Percentiles rank a stretch among this genome's conserved stretches.
phyloP scores from a whole-genome alignment of 2,888 invertebrate genomes.

The Acleris sparsana region DNA sequence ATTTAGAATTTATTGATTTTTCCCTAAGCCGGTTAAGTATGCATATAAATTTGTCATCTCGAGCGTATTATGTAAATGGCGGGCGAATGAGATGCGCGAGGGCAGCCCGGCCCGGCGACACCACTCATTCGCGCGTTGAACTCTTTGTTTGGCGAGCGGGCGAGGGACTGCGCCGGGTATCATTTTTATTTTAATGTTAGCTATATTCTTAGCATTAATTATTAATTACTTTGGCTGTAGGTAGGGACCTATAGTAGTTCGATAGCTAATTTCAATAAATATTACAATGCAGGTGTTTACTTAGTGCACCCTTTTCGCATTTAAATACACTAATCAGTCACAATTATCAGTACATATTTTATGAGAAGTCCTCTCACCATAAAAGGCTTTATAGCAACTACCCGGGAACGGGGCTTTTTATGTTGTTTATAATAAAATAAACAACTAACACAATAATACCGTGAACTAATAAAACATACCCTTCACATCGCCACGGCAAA shows the following conservation, averaged over 20 bases:
- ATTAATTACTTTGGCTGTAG: background rate
- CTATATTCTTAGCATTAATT: background rate
- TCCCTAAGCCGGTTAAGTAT: constrained; percentile 5
- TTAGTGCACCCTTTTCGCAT: no score
- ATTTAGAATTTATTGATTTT: background rate
- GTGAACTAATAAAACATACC: constrained; percentile 17
- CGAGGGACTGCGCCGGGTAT: background rate
- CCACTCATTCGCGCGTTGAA: constrained; percentile 59
- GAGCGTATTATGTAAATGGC: constrained; percentile 17
- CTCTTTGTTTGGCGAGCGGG: constrained; percentile 50
- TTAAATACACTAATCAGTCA: no score
- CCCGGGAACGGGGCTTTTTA: no score
- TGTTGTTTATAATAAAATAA: no score
- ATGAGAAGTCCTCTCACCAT: no score
- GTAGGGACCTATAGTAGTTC: no score
- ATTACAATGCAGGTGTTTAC: no score
- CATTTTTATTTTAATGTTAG: background rate
- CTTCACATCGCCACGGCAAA: constrained; percentile 10
- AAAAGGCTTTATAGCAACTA: no score
- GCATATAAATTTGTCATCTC: constrained; percentile 26
- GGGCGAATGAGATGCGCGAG: constrained; percentile 20
- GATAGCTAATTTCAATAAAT: no score
- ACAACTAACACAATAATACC: no score
- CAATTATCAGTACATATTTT: no score
- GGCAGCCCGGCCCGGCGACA: constrained; percentile 9